Evolutionary conservation across 1,140 invertebrate species (phyloP).

Genomic region (Philotrypesis tridentata): DNA sequence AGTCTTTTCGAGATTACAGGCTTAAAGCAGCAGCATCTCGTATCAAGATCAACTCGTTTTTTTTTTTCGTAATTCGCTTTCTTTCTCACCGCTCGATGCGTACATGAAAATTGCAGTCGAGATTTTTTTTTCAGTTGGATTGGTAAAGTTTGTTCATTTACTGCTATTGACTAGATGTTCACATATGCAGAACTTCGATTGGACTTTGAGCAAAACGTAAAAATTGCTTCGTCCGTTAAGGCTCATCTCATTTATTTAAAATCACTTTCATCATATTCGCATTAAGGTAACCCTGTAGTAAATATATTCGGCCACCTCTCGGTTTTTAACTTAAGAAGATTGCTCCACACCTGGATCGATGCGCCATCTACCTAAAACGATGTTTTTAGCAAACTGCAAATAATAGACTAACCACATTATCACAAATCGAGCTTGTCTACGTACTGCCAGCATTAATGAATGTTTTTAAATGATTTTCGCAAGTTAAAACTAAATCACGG

Average conservation of each 20-base stretch:
- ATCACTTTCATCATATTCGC: conserved; percentile 41
- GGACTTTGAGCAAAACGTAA: background rate
- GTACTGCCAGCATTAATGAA: no score
- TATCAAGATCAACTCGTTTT: no score
- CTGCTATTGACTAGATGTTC: no score
- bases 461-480: no score
- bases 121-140: background rate
- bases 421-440: no score
- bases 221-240: conserved; percentile 1
- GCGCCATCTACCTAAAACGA: no score
- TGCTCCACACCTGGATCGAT: no score
- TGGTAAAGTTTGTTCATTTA: background rate
- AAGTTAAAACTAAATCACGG: no score
- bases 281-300: conserved; percentile 38
- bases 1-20: background rate
- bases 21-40: background rate
- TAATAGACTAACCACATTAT: no score
- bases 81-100: background rate
- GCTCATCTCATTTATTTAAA: conserved; percentile 33
- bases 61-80: background rate
- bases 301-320: conserved; percentile 26
- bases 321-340: background rate
- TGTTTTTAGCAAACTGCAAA: no score
- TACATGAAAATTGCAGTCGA: background rate
- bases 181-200: background rate